Evolutionary conservation across 2,113 vertebrate genomes (phyloP).

Genomic region (Chamaetylas fuelleborni): DNA sequence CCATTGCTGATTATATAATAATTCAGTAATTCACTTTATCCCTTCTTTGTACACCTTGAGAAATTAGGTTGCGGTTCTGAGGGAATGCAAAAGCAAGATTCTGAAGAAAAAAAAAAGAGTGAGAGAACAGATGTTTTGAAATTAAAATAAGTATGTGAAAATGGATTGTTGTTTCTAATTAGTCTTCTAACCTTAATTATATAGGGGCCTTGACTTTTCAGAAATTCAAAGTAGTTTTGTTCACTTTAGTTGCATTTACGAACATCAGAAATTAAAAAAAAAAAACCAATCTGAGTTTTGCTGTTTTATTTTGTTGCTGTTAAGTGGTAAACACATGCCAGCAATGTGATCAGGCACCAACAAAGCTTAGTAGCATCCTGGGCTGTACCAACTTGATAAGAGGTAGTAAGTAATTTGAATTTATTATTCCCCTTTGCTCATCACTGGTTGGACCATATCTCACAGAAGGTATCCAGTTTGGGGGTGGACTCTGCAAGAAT

Average conservation of each 20-base stretch:
- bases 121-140: neutral
- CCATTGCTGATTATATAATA: neutral
- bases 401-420: neutral
- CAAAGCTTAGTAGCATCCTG: neutral
- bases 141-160: neutral
- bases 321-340: neutral
- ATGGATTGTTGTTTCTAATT: neutral
- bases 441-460: neutral
- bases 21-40: neutral
- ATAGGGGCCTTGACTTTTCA: neutral
- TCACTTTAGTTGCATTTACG: neutral
- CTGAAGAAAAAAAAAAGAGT: neutral
- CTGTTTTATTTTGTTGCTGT: neutral
- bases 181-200: neutral
- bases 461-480: neutral
- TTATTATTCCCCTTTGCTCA: neutral
- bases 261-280: neutral
- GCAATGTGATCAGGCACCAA: neutral
- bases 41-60: neutral
- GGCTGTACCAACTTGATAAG: neutral
- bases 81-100: neutral
- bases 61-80: neutral
- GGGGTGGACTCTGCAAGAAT: neutral
- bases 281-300: neutral
- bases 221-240: neutral